A percentile compares a stretch with the other conserved stretches of the same genome.
phyloP scores from a whole-genome alignment of 2,888 invertebrate species.

The Epiblema foenella region DNA sequence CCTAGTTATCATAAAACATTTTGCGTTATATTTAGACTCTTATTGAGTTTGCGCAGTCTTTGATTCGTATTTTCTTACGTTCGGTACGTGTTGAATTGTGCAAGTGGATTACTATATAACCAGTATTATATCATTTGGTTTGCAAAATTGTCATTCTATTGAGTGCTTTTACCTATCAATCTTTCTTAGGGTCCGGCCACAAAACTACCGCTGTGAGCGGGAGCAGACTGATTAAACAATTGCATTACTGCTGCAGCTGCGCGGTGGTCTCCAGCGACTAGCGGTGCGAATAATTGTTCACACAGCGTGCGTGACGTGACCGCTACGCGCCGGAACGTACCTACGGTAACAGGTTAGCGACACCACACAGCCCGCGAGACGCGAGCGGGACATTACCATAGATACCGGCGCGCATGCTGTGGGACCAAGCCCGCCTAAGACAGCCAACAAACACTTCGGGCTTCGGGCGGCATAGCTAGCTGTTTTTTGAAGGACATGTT shows the following conservation, averaged over 20 bases:
- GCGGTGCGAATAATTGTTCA: too few relatives aligned
- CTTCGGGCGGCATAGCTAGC: neutral
- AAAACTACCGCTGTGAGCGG: neutral
- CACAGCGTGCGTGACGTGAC: too few relatives aligned
- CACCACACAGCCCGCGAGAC: too few relatives aligned
- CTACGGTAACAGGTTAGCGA: too few relatives aligned
- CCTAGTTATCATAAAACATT: constrained; percentile 6
- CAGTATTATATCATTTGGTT: neutral
- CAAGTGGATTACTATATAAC: neutral
- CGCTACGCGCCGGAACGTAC: too few relatives aligned
- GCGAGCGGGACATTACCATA: too few relatives aligned
- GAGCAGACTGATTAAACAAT: neutral
- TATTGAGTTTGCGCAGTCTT: neutral
- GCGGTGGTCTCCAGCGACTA: too few relatives aligned
- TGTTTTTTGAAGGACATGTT: neutral
- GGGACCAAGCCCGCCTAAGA: neutral
- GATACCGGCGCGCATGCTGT: too few relatives aligned
- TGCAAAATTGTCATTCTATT: neutral
- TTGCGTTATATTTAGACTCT: constrained; percentile 25
- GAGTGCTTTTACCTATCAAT: neutral
- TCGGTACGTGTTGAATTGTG: neutral
- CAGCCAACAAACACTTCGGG: neutral
- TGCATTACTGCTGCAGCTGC: too few relatives aligned
- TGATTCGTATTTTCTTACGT: neutral
- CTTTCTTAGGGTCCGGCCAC: neutral